phyloP scores from a whole-genome alignment of 2,888 invertebrate genomes.

The Tillus elongatus region DNA sequence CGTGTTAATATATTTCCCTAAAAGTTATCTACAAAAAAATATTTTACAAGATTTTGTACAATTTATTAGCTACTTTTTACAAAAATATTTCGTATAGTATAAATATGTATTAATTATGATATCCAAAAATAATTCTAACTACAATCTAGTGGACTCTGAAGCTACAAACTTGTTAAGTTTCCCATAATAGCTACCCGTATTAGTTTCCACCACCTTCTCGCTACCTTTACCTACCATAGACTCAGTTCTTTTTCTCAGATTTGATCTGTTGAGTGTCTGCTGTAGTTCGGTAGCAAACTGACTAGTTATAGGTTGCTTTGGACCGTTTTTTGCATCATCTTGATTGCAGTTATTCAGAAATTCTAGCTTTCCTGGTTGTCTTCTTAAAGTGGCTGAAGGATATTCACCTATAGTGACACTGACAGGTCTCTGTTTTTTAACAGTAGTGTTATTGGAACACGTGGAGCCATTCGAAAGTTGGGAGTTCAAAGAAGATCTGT shows the following conservation, averaged over 20 bases:
- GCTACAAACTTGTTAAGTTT: too few species aligned
- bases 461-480: conserved; percentile 31
- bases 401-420: conserved; percentile 65
- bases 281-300: conserved; percentile 65
- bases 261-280: conserved; percentile 66
- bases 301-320: conserved; percentile 46
- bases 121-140: too few species aligned
- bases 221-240: conserved; percentile 51
- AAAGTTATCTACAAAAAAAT: too few species aligned
- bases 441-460: conserved; percentile 33
- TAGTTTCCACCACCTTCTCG: too few species aligned
- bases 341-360: conserved; percentile 49
- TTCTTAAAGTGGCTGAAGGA: conserved; percentile 47
- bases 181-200: too few species aligned
- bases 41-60: too few species aligned
- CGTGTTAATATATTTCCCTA: too few species aligned
- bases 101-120: too few species aligned
- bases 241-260: conserved; percentile 65
- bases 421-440: conserved; percentile 53
- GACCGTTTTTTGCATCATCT: conserved; percentile 27
- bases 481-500: conserved; percentile 28
- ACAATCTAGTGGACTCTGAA: too few species aligned
- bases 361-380: conserved; percentile 63
- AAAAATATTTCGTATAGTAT: too few species aligned
- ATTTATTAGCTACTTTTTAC: too few species aligned